phyloP scores from a whole-genome alignment of 2,113 vertebrate species.

The Falcunculus frontatus region DNA sequence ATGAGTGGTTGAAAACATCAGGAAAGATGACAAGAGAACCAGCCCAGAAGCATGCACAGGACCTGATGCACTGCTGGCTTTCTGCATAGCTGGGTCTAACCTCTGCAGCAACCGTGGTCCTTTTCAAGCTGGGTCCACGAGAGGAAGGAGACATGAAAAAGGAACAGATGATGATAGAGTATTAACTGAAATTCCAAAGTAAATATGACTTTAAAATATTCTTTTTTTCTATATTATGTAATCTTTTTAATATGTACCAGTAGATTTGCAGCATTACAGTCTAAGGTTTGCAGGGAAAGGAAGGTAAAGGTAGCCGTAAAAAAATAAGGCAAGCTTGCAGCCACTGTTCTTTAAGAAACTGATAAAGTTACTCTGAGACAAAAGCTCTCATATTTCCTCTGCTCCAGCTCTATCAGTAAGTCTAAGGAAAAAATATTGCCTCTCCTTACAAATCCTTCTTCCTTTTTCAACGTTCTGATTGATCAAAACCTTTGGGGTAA shows the following conservation, averaged over 20 bases:
- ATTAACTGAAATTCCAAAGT: background rate
- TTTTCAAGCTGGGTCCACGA: background rate
- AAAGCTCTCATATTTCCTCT: background rate
- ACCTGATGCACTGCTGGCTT: background rate
- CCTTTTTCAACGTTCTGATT: background rate
- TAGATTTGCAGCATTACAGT: background rate
- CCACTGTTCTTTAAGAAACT: background rate
- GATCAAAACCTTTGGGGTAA: background rate
- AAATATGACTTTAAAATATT: background rate
- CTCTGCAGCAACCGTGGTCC: background rate
- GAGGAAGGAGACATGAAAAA: background rate
- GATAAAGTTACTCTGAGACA: background rate
- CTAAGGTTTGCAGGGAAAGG: background rate
- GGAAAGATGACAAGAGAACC: background rate
- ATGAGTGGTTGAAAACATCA: background rate
- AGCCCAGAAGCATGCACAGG: background rate
- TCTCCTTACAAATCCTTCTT: background rate
- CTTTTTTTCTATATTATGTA: background rate
- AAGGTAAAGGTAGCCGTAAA: background rate
- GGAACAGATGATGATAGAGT: accelerated
- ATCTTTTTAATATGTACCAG: background rate
- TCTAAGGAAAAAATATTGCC: background rate
- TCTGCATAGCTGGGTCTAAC: background rate
- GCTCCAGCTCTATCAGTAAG: background rate
- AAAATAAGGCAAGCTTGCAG: background rate